Conservation (phyloP, 2,797 vertebrate species). For the Protosalanx chinensis region DNA sequence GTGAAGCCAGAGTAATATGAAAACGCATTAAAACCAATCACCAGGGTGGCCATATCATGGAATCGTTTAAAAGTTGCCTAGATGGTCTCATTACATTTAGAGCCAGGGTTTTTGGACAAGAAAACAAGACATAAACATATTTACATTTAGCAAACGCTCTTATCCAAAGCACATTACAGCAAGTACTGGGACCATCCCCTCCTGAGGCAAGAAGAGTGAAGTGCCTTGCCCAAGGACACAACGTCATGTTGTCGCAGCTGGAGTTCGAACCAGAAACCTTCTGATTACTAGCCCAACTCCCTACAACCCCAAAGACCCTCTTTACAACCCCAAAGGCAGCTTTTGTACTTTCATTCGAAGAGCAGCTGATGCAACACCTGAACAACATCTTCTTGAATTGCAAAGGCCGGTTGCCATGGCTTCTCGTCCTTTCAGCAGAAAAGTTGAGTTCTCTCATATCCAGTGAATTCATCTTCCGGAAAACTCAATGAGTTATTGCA, state of each 20-base stretch:
- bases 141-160: slow-evolving; percentile 9
- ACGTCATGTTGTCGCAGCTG: too few relatives aligned
- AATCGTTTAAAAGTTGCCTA: slow-evolving; percentile 33
- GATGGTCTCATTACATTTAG: slow-evolving; percentile 48
- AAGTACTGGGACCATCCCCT: too few relatives aligned
- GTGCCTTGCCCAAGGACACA: too few relatives aligned
- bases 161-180: too few relatives aligned
- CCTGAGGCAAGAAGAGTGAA: too few relatives aligned
- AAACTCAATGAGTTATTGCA: not conserved
- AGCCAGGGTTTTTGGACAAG: slow-evolving; percentile 41
- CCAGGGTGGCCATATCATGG: slow-evolving; percentile 31
- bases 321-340: slow-evolving; percentile 44
- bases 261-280: too few relatives aligned
- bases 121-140: slow-evolving; percentile 49
- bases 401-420: not conserved
- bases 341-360: slow-evolving; percentile 33
- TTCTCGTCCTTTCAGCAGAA: not conserved
- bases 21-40: slow-evolving; percentile 62
- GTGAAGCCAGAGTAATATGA: slow-evolving; percentile 52
- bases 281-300: too few relatives aligned
- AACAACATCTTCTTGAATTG: not conserved
- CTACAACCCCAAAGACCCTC: slow-evolving; percentile 2
- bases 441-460: not conserved
- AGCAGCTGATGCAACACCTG: slow-evolving; percentile 41
- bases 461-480: not conserved